A percentile compares a stretch with the other conserved stretches of the same genome.
These are phyloP conservation scores for Sinocyclocheilus rhinocerous DNA, from an alignment of 2,113 vertebrate genomes.

Conservation along the genomic window DNA sequence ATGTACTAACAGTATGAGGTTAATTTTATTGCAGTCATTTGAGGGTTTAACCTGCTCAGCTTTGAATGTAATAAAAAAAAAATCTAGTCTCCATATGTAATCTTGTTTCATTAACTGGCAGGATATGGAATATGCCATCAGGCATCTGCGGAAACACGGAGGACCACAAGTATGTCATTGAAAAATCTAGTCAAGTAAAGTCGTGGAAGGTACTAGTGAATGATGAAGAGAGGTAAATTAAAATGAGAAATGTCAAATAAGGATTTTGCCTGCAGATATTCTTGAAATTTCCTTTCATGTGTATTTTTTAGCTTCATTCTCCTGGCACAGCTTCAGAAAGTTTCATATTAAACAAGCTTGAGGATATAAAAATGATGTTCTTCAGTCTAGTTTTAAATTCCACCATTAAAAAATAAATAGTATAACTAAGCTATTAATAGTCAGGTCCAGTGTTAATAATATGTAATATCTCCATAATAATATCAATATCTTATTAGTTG, in stretches of 20 bases:
- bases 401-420: neutral
- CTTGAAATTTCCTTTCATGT: conserved; percentile 8
- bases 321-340: neutral
- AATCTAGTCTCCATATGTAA: neutral
- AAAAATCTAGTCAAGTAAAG: conserved; percentile 44
- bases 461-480: neutral
- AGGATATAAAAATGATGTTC: neutral
- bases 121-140: conserved; percentile 57
- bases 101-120: neutral
- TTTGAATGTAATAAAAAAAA: neutral
- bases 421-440: neutral
- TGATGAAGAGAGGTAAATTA: neutral
- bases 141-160: conserved; percentile 61
- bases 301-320: neutral
- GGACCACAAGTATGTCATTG: conserved; percentile 52
- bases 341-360: neutral
- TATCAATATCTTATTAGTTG: neutral
- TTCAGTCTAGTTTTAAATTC: too few species aligned
- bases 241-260: conserved; percentile 14
- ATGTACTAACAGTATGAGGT: neutral
- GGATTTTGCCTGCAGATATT: neutral
- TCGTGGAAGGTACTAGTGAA: neutral
- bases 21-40: neutral
- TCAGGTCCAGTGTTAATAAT: neutral
- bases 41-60: neutral